Percentiles rank a stretch among this genome's conserved stretches.
These are phyloP conservation scores for Megalonaias nervosa DNA, from an alignment of 1,140 invertebrate species.

Conservation along the genomic window DNA sequence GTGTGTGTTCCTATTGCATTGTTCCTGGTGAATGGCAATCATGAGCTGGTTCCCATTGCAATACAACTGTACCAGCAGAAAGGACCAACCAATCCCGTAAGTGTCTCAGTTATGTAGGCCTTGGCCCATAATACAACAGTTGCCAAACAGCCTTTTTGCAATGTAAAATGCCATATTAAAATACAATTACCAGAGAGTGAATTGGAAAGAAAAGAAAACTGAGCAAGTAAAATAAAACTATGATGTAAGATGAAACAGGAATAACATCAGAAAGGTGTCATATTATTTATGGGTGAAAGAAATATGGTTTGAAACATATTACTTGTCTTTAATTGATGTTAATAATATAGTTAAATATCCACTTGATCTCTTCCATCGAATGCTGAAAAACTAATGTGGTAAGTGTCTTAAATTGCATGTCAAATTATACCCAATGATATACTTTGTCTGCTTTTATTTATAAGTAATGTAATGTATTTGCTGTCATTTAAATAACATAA, in stretches of 20 bases:
- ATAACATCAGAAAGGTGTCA: neutral
- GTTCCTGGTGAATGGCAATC: constrained; percentile 65
- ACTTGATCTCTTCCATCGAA: no score
- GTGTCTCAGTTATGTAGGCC: constrained; percentile 7
- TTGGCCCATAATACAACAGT: neutral
- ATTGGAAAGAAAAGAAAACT: neutral
- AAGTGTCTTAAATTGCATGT: no score
- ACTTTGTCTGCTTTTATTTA: no score
- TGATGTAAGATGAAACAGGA: neutral
- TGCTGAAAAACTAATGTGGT: no score
- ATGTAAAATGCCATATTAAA: neutral
- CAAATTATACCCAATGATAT: no score
- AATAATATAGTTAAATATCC: no score
- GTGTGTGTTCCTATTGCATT: constrained; percentile 68
- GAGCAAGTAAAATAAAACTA: no score
- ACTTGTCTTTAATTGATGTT: neutral
- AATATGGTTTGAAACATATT: neutral
- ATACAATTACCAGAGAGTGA: neutral
- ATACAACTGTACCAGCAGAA: constrained; percentile 70
- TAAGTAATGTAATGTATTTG: no score
- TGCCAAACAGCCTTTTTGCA: neutral
- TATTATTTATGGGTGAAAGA: no score
- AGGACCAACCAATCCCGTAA: constrained; percentile 66
- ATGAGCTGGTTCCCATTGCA: constrained; percentile 67
- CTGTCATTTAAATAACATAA: no score